Base-by-base conservation (phyloP, 1,140 invertebrate species). In the Heliothis subflexa region DNA sequence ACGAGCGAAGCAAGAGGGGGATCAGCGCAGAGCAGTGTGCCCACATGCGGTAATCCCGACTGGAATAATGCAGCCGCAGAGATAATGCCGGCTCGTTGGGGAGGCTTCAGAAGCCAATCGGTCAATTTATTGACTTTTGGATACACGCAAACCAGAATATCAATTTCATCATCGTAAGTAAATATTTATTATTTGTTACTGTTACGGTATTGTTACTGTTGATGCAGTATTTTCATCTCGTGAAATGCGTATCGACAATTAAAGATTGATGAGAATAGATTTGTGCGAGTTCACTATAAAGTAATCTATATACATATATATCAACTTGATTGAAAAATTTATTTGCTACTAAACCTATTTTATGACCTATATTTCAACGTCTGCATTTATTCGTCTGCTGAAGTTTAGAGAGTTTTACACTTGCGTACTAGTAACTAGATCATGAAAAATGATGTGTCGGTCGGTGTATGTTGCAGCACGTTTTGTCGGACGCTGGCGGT, bases 251-350 rank as follows among this genome's bases (percentile, higher is more conserved):
- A 72, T 72, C 50, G 70, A 45, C 52, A 57, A 55, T 2, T 72
- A 54, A 55, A 57, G 52, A 72, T 54, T 72, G 45, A 72, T 54
- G 40, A 14, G 28, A 28, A 52, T 50, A 68, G 45, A 68, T 68
- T 55, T 55, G 21, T 18, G 9, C 52, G 70, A 55, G 70, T 40
- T 45, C 28, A 45, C 52, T 72, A 57, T 72, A 72, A 71, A 72
- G 52, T 40, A 45, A 72, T 72, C 33, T 25, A 14, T 52, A 61
- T 59, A 49, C n/a, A 59, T 68, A 57, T 47, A 79, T 47, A 79
- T 74, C 70, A 66, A 55, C 71, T 70, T 76, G 62, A 75, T 80
- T 75, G 72, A 71, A 80, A 73, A 79, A 59, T 76, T 75, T 75
- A 80, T 52, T 45, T 49, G 76, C 52, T 54, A 59, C 64, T 80